Base-by-base conservation (phyloP, 1,140 invertebrate species). In the Plutomurus gul region DNA sequence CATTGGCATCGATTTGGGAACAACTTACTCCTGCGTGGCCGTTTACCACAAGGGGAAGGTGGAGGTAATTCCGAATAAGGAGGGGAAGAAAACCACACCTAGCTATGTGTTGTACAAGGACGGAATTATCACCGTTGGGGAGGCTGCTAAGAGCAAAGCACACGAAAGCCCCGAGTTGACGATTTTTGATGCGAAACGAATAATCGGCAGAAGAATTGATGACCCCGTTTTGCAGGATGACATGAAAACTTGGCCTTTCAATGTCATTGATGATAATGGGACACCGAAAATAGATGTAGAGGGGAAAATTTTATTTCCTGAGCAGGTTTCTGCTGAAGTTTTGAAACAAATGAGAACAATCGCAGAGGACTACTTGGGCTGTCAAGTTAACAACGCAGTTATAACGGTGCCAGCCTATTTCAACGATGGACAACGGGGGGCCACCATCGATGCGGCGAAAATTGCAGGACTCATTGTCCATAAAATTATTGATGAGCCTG, bases 61-160 rank as follows among this genome's bases (percentile, higher is more conserved):
- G 8, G 94, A 96, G 85, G 96, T 96, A 82, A 96, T 96, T 74
- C 93, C 94, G 47, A 97, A 97, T 84, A 49, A 49, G 46, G 94
- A 96, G 84, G 95, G 95, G 43, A 96, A 96, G 85, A 89, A 94
- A 76, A 96, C 94, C 16, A 96, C 95, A n/a, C 94, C 95, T 4
- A 93, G 92, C 74, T 96, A 95, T 86, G 95, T 97, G 16, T 95
- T 95, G 3, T 97, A 97, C 86, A 95, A 92, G 1, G 95, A 96
- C 51, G 92, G 92, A 0, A 95, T 97, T 85, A 87, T 95, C 25
- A 87, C 97, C 10, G 93, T 96, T 78, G 95, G 95, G 18, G 95
- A 97, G 86, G 89, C 92, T 33, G 93, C 93, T 2, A 93, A 93
- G 86, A 92, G 92, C 82, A 92, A 93, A 86, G 92, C 92, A 8